These are phyloP conservation scores for Hydraecia micacea DNA, from an alignment of 2,888 invertebrate genomes.

Conservation along the genomic window DNA sequence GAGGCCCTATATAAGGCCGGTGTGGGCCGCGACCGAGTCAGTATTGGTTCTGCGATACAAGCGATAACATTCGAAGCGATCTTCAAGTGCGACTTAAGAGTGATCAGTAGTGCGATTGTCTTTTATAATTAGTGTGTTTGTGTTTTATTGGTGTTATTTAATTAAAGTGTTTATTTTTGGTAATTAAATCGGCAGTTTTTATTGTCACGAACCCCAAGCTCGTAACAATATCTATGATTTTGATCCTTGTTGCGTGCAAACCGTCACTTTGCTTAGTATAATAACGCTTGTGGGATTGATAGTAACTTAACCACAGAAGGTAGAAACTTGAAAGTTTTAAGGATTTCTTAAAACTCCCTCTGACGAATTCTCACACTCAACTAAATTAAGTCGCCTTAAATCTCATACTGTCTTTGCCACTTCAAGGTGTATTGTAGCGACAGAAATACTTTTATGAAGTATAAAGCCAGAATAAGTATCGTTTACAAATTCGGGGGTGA, in stretches of 20 bases:
- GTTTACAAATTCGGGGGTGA: constrained; percentile 5
- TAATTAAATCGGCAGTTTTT: too few species aligned
- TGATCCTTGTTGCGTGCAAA: constrained; percentile 12
- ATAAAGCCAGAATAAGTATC: background rate
- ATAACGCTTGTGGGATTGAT: background rate
- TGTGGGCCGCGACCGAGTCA: too few species aligned
- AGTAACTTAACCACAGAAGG: background rate
- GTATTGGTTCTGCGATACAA: too few species aligned
- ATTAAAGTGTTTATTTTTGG: too few species aligned
- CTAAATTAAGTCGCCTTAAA: background rate
- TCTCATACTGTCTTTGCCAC: background rate
- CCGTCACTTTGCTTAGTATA: background rate
- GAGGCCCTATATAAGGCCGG: too few species aligned
- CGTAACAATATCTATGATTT: constrained; percentile 1
- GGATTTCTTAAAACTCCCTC: background rate
- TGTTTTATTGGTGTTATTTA: too few species aligned
- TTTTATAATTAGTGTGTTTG: too few species aligned
- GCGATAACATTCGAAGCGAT: too few species aligned
- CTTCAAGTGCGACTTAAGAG: too few species aligned
- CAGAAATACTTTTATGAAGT: background rate
- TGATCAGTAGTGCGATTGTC: too few species aligned
- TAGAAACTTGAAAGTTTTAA: background rate
- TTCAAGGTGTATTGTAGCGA: background rate
- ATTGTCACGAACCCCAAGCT: too few species aligned
- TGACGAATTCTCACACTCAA: background rate